Conservation (phyloP, 92 coral and sea anemone genomes). For the Meandrina meandrites region DNA sequence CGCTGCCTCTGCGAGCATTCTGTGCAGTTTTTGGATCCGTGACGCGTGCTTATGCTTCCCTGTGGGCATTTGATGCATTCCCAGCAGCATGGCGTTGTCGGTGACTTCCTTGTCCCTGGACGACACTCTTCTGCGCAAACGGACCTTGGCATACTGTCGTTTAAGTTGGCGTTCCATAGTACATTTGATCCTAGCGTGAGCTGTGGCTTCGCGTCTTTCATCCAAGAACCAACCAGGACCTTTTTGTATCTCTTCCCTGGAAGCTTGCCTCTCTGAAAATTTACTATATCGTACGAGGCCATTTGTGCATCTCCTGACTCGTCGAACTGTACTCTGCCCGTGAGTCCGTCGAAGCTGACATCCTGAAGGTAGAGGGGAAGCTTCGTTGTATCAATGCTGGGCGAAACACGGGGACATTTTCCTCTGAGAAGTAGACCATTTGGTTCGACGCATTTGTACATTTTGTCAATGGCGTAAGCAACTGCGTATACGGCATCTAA, state of each 20-base stretch:
- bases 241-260: conserved; percentile 2
- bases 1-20: conserved; percentile 57
- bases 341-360: conserved; percentile 10
- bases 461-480: conserved; percentile 6
- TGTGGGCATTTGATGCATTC: conserved; percentile 62
- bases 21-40: conserved; percentile 48
- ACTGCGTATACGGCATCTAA: conserved; percentile 30
- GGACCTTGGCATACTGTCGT: conserved; percentile 43
- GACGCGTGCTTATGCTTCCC: conserved; percentile 36
- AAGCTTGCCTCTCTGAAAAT: not conserved
- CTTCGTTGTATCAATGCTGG: not conserved
- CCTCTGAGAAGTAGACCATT: not conserved
- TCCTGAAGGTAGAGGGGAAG: conserved; percentile 6
- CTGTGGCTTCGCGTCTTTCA: conserved; percentile 24
- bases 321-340: conserved; percentile 17
- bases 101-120: conserved; percentile 64
- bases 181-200: conserved; percentile 31
- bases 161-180: conserved; percentile 46
- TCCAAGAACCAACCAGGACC: conserved; percentile 68
- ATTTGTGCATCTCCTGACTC: not conserved
- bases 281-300: conserved; percentile 11
- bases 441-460: not conserved
- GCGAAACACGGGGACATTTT: not conserved
- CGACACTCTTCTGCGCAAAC: conserved; percentile 65
- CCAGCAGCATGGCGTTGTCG: conserved; percentile 71